phyloP scores from a whole-genome alignment of 1,140 invertebrate species.

The Drosophila seguyi region DNA sequence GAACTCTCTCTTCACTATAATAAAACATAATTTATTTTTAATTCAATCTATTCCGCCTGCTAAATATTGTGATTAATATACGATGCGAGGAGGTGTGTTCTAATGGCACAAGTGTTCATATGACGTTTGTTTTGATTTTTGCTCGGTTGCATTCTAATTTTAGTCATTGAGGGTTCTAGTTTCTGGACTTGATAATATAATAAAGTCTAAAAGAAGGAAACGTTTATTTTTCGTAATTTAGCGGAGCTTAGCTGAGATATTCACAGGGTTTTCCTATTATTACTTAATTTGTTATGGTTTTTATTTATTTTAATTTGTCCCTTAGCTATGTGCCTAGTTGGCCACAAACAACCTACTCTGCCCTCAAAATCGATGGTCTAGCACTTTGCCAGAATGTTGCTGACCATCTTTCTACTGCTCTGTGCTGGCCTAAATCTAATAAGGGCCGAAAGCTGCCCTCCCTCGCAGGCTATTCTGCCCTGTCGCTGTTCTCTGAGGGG shows the following conservation, averaged over 20 bases:
- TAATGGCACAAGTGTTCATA: conserved; percentile 6
- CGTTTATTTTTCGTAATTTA: too few species aligned
- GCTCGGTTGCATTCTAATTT: neutral
- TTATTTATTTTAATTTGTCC: neutral
- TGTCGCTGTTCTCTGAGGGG: conserved; percentile 85
- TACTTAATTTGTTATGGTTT: neutral
- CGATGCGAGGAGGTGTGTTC: neutral
- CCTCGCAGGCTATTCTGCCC: conserved; percentile 86
- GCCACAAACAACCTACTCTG: neutral
- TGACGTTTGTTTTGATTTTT: conserved; percentile 28
- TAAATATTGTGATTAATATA: conserved; percentile 21
- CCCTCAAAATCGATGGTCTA: conserved; percentile 24
- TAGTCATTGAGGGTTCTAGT: neutral
- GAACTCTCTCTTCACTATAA: conserved; percentile 1
- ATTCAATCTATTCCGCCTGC: conserved; percentile 6
- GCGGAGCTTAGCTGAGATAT: neutral
- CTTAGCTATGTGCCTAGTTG: conserved; percentile 48
- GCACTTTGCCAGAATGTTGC: conserved; percentile 23
- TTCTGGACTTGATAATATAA: neutral
- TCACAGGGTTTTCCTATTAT: too few species aligned
- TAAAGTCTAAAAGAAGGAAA: neutral
- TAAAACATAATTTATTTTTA: conserved; percentile 50
- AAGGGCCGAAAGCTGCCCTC: conserved; percentile 84
- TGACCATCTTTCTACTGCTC: conserved; percentile 48
- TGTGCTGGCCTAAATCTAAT: conserved; percentile 24